These are phyloP conservation scores for Donacobius atricapilla DNA, from an alignment of 2,113 vertebrate genomes.

Conservation along the genomic window DNA sequence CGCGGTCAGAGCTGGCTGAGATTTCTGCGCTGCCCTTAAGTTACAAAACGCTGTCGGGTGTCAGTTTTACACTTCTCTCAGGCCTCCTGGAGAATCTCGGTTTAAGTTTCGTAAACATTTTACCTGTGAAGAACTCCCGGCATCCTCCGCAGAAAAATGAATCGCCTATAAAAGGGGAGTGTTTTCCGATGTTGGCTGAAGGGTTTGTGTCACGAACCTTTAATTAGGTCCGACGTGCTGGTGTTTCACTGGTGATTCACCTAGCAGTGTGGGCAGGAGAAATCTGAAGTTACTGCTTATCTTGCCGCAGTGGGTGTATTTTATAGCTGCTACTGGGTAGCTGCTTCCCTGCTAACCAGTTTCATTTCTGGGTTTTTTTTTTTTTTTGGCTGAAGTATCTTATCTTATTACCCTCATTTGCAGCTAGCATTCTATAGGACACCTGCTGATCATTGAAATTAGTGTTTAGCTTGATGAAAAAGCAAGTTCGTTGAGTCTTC, in stretches of 20 bases:
- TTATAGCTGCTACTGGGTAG: background rate
- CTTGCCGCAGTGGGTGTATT: background rate
- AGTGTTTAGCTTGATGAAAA: background rate
- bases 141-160: background rate
- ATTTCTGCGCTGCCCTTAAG: accelerated
- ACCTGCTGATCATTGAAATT: background rate
- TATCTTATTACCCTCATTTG: background rate
- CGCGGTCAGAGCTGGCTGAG: accelerated
- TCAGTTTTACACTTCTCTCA: accelerated
- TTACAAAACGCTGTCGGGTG: accelerated
- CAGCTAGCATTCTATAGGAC: background rate
- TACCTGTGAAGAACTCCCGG: accelerated
- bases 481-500: background rate
- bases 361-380: accelerated
- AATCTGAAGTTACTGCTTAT: background rate
- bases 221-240: accelerated
- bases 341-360: background rate
- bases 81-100: background rate
- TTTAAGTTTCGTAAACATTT: accelerated
- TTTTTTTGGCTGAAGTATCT: background rate
- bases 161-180: accelerated
- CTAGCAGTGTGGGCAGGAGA: background rate
- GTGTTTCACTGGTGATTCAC: background rate
- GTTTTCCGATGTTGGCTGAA: background rate
- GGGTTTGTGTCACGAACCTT: background rate